Percentiles rank a stretch among this genome's conserved stretches.
Conservation (phyloP, 2,797 vertebrate species). For the Megaceryle alcyon region DNA sequence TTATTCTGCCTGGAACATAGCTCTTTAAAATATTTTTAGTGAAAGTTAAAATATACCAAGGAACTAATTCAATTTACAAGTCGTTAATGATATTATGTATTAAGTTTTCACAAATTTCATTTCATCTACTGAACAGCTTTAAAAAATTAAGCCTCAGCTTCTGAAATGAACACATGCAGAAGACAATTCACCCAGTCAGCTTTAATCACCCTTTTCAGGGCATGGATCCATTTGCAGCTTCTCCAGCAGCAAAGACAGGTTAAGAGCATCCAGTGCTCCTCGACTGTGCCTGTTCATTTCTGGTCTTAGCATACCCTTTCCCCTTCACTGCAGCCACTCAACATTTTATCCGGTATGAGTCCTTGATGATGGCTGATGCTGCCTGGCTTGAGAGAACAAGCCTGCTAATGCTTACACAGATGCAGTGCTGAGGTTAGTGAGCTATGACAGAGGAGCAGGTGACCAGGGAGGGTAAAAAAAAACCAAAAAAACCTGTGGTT, state of each 20-base stretch:
- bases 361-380: background rate
- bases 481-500: background rate
- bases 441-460: background rate
- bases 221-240: background rate
- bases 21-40: background rate
- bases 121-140: background rate
- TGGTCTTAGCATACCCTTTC: background rate
- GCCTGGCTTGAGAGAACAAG: background rate
- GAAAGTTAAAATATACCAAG: slow-evolving; percentile 8
- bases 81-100: background rate
- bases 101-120: background rate
- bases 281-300: rapidly evolving
- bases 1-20: background rate
- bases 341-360: rapidly evolving
- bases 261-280: rapidly evolving
- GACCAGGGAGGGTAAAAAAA: background rate
- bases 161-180: background rate
- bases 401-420: background rate
- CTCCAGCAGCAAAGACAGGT: background rate
- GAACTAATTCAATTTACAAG: background rate
- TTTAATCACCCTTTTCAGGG: background rate
- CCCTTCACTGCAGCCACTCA: background rate
- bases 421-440: background rate
- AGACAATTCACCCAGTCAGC: background rate
- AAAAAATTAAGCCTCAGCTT: background rate